A percentile compares a stretch with the other conserved stretches of the same genome.
phyloP scores from a whole-genome alignment of 2,113 vertebrate genomes.

The Lichenostomus cassidix region DNA sequence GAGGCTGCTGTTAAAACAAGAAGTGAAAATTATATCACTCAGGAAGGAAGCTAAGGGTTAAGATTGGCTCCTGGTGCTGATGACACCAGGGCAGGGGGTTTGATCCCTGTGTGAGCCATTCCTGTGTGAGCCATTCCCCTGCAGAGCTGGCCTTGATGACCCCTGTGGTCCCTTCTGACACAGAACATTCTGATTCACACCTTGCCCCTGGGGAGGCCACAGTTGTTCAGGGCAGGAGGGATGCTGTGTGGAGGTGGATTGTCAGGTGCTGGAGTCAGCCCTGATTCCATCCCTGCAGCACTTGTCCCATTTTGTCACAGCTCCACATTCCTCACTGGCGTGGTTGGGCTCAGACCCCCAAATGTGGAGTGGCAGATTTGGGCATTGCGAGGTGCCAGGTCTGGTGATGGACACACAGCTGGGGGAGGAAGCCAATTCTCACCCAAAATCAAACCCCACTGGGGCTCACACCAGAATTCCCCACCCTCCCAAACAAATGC shows the following conservation, averaged over 20 bases:
- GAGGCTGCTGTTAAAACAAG: slow-evolving; percentile 71
- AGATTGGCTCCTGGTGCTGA: not conserved
- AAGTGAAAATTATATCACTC: slow-evolving; percentile 79
- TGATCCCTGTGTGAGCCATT: not conserved
- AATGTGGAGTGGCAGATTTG: not conserved
- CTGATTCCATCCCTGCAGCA: too few relatives aligned
- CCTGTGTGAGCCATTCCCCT: not conserved
- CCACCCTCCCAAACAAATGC: too few relatives aligned
- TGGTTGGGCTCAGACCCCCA: not conserved
- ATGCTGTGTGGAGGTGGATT: not conserved
- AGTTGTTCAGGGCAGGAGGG: not conserved
- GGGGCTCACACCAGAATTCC: not conserved
- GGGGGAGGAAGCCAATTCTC: not conserved
- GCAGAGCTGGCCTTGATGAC: not conserved
- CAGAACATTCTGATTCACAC: too few relatives aligned
- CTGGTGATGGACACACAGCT: too few relatives aligned
- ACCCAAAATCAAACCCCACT: not conserved
- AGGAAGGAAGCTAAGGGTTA: slow-evolving; percentile 77
- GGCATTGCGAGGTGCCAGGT: too few relatives aligned
- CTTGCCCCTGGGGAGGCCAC: not conserved
- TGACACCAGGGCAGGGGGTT: not conserved
- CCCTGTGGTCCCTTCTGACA: too few relatives aligned
- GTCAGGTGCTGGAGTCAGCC: not conserved
- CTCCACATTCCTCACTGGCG: rapidly evolving
- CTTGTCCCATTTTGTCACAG: too few relatives aligned